Evolutionary conservation across 1,140 invertebrate genomes (phyloP), one percentile per base, ranked within the genome.

Genomic region (Ephestia elutella): DNA sequence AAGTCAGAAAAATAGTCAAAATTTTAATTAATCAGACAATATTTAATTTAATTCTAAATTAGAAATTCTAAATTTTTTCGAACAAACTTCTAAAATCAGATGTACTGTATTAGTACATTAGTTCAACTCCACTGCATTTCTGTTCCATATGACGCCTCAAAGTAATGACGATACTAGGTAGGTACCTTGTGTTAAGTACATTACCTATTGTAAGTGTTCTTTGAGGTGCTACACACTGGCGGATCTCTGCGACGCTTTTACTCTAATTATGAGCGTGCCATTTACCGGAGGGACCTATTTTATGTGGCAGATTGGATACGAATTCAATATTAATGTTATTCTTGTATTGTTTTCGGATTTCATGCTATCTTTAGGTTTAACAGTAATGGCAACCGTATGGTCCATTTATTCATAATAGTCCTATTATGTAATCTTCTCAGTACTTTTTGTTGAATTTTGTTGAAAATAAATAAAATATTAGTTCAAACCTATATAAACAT

Each of bases 161-260:
- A 82, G 80, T 80, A 80, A 80, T 78, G 75, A 78, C 73, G 77
- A 73, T 73, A 76, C 73, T 71, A 82, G 74, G 73, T 71, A 82
- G 74, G 73, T 71, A 74, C 73, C 71, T 68, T 71, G 74, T 66
- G 69, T 82, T 83, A 84, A 87, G 82, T 84, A 87, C 80, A 86
- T 87, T 87, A 86, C 74, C 79, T 79, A 87, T 84, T 87, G 80
- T 82, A 83, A 82, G 82, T 78, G 80, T 84, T 75, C 79, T 85
- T 82, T 80, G 80, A 84, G 81, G 74, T 72, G 73, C 64, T 80
- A 72, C 63, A 67, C 72, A 73, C 65, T 71, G 67, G 65, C 62
- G 68, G 71, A 83, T 77, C 71, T 65, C 53, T 59, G 65, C 71
- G 71, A 79, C 73, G 82, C 84, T 83, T 84, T 84, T 73, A 86